Evolutionary conservation across 2,888 invertebrate species (phyloP).

Genomic region (Lochmaea crataegi): DNA sequence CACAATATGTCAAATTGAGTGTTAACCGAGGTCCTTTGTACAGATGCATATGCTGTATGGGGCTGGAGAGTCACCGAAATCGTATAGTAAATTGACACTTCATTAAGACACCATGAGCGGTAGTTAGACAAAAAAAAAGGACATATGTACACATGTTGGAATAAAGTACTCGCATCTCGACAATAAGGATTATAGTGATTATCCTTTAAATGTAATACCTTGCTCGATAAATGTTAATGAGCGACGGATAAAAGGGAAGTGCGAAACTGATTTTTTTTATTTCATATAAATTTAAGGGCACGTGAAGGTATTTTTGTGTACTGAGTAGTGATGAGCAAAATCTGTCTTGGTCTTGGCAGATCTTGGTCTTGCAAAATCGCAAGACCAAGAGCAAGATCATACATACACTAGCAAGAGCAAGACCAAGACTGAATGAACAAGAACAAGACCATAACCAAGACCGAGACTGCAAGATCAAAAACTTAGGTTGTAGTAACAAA

Average conservation of each 20-base stretch:
- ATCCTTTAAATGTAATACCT: conserved; percentile 53
- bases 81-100: conserved; percentile 64
- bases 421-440: too few species aligned
- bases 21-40: conserved; percentile 57
- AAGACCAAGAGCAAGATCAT: too few species aligned
- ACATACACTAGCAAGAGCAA: too few species aligned
- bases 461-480: too few species aligned
- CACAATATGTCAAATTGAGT: conserved; percentile 66
- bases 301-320: too few species aligned
- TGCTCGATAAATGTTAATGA: conserved; percentile 20
- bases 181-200: conserved; percentile 51
- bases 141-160: conserved; percentile 58
- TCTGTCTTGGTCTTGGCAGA: too few species aligned
- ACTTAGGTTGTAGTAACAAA: too few species aligned
- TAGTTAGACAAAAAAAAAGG: conserved; percentile 52
- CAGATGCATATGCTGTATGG: conserved; percentile 55
- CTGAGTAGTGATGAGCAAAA: too few species aligned
- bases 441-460: too few species aligned
- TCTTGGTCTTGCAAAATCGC: too few species aligned
- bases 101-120: conserved; percentile 63
- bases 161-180: conserved; percentile 42
- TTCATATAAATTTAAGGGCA: too few species aligned
- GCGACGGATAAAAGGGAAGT: not conserved
- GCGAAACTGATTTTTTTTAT: too few species aligned
- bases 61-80: conserved; percentile 50